A percentile compares a stretch with the other conserved stretches of the same genome.
These are phyloP conservation scores for Vireo griseus DNA, from an alignment of 2,797 vertebrate species.

Conservation along the genomic window DNA sequence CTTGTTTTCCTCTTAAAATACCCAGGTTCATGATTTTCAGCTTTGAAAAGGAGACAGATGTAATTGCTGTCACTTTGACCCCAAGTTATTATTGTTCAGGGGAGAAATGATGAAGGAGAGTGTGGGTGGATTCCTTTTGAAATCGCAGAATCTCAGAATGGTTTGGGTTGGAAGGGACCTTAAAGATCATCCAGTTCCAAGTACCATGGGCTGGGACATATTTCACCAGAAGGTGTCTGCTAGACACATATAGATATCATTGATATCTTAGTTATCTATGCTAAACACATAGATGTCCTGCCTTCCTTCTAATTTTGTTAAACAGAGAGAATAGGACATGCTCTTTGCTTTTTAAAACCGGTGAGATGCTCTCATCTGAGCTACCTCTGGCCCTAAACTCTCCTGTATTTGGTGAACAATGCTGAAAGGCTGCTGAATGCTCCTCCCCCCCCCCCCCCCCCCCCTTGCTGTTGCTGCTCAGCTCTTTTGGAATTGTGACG, in stretches of 20 bases:
- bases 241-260: neutral
- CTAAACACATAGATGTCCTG: neutral
- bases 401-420: neutral
- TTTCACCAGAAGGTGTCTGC: neutral
- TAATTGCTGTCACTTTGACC: neutral
- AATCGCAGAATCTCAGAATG: neutral
- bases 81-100: neutral
- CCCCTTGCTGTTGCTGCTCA: neutral
- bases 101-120: neutral
- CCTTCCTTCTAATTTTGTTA: slow-evolving; percentile 28
- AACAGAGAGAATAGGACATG: neutral
- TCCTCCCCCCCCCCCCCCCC: neutral
- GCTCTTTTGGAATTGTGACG: neutral
- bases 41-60: neutral
- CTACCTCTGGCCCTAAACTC: slow-evolving; percentile 2
- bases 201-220: neutral
- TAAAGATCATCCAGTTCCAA: neutral
- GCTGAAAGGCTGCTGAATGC: neutral
- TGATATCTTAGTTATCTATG: neutral
- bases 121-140: neutral
- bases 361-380: neutral
- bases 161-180: neutral
- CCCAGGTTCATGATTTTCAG: neutral
- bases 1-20: neutral
- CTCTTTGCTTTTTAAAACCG: neutral